These are phyloP conservation scores for Microtus montanus DNA, from an alignment of 2,113 vertebrate genomes.

Conservation along the genomic window DNA sequence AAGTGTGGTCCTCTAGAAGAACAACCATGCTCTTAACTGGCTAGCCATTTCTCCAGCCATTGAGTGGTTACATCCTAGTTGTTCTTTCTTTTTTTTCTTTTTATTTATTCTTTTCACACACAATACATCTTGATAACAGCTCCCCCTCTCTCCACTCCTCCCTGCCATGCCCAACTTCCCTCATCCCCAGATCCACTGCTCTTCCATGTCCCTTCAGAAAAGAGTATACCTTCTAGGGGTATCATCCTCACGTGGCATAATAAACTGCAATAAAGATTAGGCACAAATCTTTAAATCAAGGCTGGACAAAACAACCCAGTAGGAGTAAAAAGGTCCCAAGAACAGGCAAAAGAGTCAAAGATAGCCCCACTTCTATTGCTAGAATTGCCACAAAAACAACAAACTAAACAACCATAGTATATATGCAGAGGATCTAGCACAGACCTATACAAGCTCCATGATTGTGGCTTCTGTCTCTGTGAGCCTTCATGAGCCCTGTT, in stretches of 20 bases:
- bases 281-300: background rate
- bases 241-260: background rate
- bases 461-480: background rate
- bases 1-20: background rate
- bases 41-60: background rate
- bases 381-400: background rate
- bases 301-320: background rate
- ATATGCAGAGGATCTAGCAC: background rate
- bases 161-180: background rate
- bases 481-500: background rate
- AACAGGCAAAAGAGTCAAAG: background rate
- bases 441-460: background rate
- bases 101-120: background rate
- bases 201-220: background rate
- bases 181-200: background rate
- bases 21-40: background rate
- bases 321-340: background rate
- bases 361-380: background rate
- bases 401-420: background rate
- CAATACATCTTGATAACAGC: background rate
- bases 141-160: background rate
- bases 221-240: background rate
- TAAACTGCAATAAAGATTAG: background rate
- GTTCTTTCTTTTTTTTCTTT: background rate
- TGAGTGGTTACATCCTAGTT: background rate